phyloP scores from a whole-genome alignment of 2,113 vertebrate species.

The Gadus chalcogrammus region DNA sequence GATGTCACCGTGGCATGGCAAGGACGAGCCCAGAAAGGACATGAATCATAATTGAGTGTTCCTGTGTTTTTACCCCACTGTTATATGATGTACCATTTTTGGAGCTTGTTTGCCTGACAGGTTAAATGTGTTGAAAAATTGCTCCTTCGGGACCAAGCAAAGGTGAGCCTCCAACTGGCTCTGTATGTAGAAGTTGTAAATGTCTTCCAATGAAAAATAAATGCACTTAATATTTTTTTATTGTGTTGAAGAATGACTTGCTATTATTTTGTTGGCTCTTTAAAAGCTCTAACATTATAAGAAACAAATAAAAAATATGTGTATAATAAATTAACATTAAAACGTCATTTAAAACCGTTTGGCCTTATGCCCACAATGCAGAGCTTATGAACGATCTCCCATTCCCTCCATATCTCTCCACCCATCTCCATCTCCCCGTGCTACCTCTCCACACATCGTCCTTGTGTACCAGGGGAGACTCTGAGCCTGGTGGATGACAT shows the following conservation, averaged over 20 bases:
- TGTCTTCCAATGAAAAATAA: conserved; percentile 21
- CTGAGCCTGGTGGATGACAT: conserved; percentile 94
- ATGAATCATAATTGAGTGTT: conserved; percentile 30
- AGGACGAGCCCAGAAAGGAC: conserved; percentile 41
- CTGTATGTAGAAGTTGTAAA: conserved; percentile 6
- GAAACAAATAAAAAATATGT: too few relatives aligned
- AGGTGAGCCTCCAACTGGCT: conserved; percentile 33
- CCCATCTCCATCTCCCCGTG: conserved; percentile 5
- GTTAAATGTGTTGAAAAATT: conserved; percentile 45
- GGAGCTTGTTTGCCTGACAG: conserved; percentile 24
- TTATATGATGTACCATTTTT: conserved; percentile 31
- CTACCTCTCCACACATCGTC: too few relatives aligned
- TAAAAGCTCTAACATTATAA: too few relatives aligned
- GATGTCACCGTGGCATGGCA: conserved; percentile 47
- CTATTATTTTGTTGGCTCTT: background rate
- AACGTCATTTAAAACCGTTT: too few relatives aligned
- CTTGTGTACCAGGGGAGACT: conserved; percentile 83
- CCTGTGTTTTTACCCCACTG: conserved; percentile 45
- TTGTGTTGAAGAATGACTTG: conserved; percentile 22
- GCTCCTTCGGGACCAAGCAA: conserved; percentile 35
- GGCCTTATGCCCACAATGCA: too few relatives aligned
- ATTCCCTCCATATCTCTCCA: background rate
- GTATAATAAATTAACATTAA: too few relatives aligned
- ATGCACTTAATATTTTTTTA: conserved; percentile 8
- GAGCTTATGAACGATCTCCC: background rate